A percentile compares a stretch with the other conserved stretches of the same genome.
phyloP scores from a whole-genome alignment of 2,888 invertebrate genomes.

The Hypena proboscidalis region DNA sequence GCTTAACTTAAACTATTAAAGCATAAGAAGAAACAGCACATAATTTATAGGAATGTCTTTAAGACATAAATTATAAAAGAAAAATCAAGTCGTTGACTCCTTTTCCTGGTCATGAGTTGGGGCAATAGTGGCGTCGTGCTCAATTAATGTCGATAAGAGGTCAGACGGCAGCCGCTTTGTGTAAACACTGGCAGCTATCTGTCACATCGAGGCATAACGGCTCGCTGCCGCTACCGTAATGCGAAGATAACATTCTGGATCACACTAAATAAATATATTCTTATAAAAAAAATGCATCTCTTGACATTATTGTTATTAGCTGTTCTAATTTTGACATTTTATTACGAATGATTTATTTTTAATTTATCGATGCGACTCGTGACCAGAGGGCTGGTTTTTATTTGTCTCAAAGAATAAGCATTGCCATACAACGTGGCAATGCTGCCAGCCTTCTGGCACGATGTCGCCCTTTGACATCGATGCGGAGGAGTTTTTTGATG shows the following conservation, averaged over 20 bases:
- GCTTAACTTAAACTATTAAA: no score
- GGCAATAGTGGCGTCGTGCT: slow-evolving; percentile 8
- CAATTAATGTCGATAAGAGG: slow-evolving; percentile 17
- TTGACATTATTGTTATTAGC: neutral
- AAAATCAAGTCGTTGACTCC: slow-evolving; percentile 6
- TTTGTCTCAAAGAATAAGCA: no score
- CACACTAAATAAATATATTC: neutral
- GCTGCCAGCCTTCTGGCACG: no score
- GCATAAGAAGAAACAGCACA: neutral
- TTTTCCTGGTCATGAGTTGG: slow-evolving; percentile 9
- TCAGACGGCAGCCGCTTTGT: slow-evolving; percentile 11
- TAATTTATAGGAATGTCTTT: neutral
- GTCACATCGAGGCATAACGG: slow-evolving; percentile 2
- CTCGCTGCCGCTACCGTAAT: neutral
- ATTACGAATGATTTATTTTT: no score
- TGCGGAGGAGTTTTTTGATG: no score
- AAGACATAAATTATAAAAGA: neutral
- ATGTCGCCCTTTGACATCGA: no score
- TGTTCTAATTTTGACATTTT: no score
- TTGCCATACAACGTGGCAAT: no score
- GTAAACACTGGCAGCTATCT: slow-evolving; percentile 7
- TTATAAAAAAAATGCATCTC: neutral
- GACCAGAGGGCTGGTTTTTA: no score
- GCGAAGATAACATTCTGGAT: neutral
- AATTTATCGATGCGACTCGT: no score